Conservation (phyloP, 2,113 vertebrate genomes). For the Turnix velox region DNA sequence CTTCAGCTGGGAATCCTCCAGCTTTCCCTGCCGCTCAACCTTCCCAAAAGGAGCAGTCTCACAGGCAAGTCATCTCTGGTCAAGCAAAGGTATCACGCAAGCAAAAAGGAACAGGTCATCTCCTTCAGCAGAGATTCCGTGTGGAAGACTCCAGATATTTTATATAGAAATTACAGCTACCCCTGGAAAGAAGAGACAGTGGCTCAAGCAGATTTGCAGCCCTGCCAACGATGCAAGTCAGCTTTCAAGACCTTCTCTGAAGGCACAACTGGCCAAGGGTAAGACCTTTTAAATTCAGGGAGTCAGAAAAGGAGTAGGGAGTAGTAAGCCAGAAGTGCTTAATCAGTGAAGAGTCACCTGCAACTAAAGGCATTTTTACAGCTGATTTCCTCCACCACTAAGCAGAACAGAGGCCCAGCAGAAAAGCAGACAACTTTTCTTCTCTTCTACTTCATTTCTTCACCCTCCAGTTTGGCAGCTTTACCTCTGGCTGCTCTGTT, state of each 20-base stretch:
- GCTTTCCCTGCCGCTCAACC: not conserved
- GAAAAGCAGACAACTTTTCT: not conserved
- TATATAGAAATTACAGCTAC: not conserved
- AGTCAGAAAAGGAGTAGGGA: not conserved
- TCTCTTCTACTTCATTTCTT: not conserved
- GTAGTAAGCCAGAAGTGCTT: not conserved
- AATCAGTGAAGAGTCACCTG: not conserved
- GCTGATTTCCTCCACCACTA: not conserved
- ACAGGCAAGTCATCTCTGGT: not conserved
- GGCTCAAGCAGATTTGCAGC: not conserved
- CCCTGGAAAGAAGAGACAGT: not conserved
- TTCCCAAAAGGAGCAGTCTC: not conserved
- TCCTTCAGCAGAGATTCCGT: not conserved
- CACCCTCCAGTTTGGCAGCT: not conserved
- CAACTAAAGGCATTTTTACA: not conserved
- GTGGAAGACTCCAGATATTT: not conserved
- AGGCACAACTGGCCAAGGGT: not conserved
- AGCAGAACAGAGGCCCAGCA: not conserved
- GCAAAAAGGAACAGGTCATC: not conserved
- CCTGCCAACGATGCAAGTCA: not conserved
- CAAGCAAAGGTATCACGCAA: not conserved
- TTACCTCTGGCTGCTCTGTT: not conserved
- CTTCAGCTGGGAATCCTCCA: accelerated
- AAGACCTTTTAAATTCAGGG: not conserved
- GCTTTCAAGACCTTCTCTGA: not conserved